phyloP scores from a whole-genome alignment of 2,888 invertebrate genomes.

The Carabus problematicus region DNA sequence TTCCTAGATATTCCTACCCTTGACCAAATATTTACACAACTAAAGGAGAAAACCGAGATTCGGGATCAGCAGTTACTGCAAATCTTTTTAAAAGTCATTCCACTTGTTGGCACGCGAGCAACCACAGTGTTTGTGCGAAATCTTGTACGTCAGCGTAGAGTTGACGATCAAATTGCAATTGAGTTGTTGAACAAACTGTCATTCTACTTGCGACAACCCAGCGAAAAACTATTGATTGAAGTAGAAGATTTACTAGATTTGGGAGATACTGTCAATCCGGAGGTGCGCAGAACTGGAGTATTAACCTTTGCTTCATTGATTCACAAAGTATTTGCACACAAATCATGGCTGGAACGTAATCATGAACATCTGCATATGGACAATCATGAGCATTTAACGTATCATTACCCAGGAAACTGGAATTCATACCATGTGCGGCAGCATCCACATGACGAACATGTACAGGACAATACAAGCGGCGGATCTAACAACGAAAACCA shows the following conservation, averaged over 20 bases:
- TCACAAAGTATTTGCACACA: constrained; percentile 51
- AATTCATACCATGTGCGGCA: constrained; percentile 19
- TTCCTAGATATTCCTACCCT: constrained; percentile 53
- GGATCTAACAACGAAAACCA: constrained; percentile 43
- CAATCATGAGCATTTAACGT: constrained; percentile 1
- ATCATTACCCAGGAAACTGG: constrained; percentile 20
- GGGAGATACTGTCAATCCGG: constrained; percentile 46
- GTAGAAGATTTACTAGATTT: constrained; percentile 54
- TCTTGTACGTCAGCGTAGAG: constrained; percentile 53
- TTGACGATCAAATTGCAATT: constrained; percentile 52
- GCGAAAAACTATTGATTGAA: constrained; percentile 55
- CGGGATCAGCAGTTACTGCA: constrained; percentile 46
- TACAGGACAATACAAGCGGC: constrained; percentile 7
- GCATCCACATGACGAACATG: constrained; percentile 3
- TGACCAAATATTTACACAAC: constrained; percentile 50
- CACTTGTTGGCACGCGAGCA: constrained; percentile 60
- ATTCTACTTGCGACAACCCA: constrained; percentile 56
- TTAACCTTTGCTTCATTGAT: constrained; percentile 60
- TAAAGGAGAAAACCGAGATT: constrained; percentile 45
- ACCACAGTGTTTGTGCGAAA: constrained; percentile 56
- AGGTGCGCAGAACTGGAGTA: constrained; percentile 56
- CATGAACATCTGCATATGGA: constrained; percentile 9
- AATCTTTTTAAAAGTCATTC: constrained; percentile 59
- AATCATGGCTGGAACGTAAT: constrained; percentile 19
- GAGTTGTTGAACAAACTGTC: constrained; percentile 57